These are phyloP conservation scores for Napeogenes inachia DNA, from an alignment of 2,888 invertebrate species.

Conservation along the genomic window DNA sequence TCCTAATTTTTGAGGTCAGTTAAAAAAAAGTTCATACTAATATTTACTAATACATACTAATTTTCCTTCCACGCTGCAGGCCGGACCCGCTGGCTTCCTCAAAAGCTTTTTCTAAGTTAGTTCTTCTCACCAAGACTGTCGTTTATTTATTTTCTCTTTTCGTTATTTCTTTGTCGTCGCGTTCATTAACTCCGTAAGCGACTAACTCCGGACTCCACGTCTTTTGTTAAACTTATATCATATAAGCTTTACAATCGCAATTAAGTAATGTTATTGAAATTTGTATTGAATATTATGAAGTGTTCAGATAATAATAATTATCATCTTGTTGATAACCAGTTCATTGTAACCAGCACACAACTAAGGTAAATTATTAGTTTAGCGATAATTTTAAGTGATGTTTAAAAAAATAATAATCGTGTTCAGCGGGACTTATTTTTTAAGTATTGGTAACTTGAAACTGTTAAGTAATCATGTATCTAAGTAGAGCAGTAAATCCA, in stretches of 20 bases:
- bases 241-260: conserved; percentile 61
- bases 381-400: conserved; percentile 69
- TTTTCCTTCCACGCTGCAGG: conserved; percentile 76
- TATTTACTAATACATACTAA: conserved; percentile 31
- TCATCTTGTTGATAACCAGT: conserved; percentile 54
- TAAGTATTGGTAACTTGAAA: conserved; percentile 71
- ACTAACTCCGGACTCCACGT: conserved; percentile 53
- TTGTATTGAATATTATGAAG: conserved; percentile 64
- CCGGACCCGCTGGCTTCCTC: conserved; percentile 95
- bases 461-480: conserved; percentile 73
- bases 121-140: conserved; percentile 76
- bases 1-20: background rate
- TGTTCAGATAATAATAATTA: conserved; percentile 69
- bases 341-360: conserved; percentile 69
- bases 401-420: conserved; percentile 65
- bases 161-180: conserved; percentile 59
- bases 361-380: conserved; percentile 67
- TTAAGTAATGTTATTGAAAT: conserved; percentile 55
- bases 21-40: conserved; percentile 12
- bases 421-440: conserved; percentile 74
- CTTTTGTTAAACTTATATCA: conserved; percentile 50
- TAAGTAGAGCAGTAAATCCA: conserved; percentile 73
- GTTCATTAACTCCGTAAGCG: conserved; percentile 52
- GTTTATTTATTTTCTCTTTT: conserved; percentile 68
- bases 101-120: conserved; percentile 94